Conservation (phyloP, 2,888 invertebrate species). For the Nephrotoma flavescens region DNA sequence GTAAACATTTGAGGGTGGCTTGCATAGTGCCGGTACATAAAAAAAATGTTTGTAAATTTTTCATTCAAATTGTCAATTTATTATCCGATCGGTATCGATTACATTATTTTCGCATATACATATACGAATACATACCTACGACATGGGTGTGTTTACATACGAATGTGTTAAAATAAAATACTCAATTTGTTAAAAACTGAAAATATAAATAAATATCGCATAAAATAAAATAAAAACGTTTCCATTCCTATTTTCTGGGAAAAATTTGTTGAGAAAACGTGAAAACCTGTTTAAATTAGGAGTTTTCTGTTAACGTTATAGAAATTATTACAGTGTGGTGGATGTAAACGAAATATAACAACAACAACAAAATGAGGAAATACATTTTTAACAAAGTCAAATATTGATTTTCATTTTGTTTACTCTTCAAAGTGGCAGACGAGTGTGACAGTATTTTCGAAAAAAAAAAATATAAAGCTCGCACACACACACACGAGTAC, state of each 20-base stretch:
- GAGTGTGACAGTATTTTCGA: not conserved
- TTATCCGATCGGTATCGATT: not conserved
- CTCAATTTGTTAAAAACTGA: not conserved
- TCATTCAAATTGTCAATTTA: not conserved
- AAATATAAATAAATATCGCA: not conserved
- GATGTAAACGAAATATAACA: not conserved
- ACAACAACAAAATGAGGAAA: not conserved
- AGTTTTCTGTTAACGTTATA: not conserved
- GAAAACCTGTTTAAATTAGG: not conserved
- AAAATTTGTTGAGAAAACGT: not conserved
- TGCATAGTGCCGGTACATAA: not conserved
- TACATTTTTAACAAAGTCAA: not conserved
- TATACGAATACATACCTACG: not conserved
- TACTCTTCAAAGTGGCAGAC: not conserved
- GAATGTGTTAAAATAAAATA: not conserved
- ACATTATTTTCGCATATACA: not conserved
- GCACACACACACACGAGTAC: not conserved
- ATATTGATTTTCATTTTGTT: not conserved
- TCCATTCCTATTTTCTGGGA: not conserved
- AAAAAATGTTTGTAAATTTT: not conserved
- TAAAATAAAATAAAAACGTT: not conserved
- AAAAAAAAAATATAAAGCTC: not conserved
- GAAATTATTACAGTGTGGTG: not conserved
- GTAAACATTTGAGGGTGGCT: not conserved
- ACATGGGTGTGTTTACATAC: not conserved